Base-by-base conservation (phyloP, 2,797 vertebrate genomes). In the Hozukius guyotensis region DNA sequence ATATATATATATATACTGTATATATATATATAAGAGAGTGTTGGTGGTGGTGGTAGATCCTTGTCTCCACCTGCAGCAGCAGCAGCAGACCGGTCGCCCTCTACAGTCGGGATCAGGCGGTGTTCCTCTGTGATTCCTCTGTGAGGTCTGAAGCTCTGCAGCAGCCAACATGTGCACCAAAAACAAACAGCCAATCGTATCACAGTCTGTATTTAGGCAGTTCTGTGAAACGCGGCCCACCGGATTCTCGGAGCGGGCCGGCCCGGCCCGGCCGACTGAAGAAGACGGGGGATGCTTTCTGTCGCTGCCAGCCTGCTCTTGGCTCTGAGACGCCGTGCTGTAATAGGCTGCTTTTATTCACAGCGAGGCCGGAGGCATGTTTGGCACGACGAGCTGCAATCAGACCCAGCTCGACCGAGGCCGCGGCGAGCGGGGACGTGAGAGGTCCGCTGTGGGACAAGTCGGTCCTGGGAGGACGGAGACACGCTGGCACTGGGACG, bases 161-260 rank as follows among this genome's bases (percentile, higher is more conserved):
- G 53, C 53, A 24, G 53, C n/a, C 22, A 24, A 24, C 53, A 24
- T 6, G 22, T 55, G 53, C n/a, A 11, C 53, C 10, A 24, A 49
- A 49, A 55, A 24, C 53, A 24, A 55, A 55, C 53, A 55, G 53
- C n/a, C n/a, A 22, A 55, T 10, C n/a, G 53, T 24, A 22, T 55
- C 53, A 20, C 52, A 22, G n/a, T 55, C 53, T 24, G 53, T 55
- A 24, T 55, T 55, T 55, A 55, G n/a, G 10, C n/a, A 24, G 53
- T 55, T 55, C 55, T 32, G 29, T 20, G 59, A 61, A 91, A 77
- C 10, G 8, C 38, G 5, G 60, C 65, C 22, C 53, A 34, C 18
- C 14, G 68, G 42, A 82, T 82, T 89, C 77, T 70, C 73, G 81
- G 77, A 86, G 76, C 36, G 8, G 36, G 4, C n/a, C 18, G 8